phyloP scores from a whole-genome alignment of 1,140 invertebrate species.

The Drosophila paulistorum region DNA sequence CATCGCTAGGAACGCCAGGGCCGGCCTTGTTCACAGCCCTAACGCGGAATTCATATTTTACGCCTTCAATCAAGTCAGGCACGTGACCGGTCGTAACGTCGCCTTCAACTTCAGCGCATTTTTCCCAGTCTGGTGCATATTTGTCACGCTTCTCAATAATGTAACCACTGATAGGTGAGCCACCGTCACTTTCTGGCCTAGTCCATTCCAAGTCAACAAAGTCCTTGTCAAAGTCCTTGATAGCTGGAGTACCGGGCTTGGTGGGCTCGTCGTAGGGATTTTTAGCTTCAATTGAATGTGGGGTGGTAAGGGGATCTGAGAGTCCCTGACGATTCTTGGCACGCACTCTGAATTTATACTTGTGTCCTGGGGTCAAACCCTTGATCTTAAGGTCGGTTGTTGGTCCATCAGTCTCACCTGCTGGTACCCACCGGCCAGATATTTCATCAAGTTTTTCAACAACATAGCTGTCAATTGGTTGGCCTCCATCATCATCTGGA shows the following conservation, averaged over 20 bases:
- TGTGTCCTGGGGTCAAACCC: constrained; percentile 93
- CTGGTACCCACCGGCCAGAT: constrained; percentile 96
- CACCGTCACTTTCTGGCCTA: constrained; percentile 93
- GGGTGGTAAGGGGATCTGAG: constrained; percentile 95
- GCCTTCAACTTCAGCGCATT: constrained; percentile 92
- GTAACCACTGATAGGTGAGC: constrained; percentile 95
- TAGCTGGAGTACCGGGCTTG: constrained; percentile 93
- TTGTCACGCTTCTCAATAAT: constrained; percentile 98
- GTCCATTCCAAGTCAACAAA: constrained; percentile 98
- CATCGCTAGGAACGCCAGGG: constrained; percentile 94
- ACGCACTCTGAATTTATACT: constrained; percentile 97
- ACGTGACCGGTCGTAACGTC: constrained; percentile 93
- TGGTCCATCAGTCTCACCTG: constrained; percentile 93
- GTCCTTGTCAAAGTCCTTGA: constrained; percentile 96
- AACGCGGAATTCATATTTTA: constrained; percentile 96
- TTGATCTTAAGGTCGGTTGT: constrained; percentile 89
- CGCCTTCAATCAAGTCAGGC: constrained; percentile 94
- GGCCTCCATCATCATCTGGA: constrained; percentile 94
- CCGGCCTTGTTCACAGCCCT: constrained; percentile 97
- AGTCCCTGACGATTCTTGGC: constrained; percentile 98
- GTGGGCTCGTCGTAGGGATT: constrained; percentile 97
- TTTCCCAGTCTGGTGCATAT: constrained; percentile 93
- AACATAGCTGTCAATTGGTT: constrained; percentile 94
- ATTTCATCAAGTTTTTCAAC: constrained; percentile 97
- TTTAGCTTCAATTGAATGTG: constrained; percentile 97